Conservation (phyloP, 2,888 invertebrate genomes). For the Caenorhabditis macrosperma region DNA sequence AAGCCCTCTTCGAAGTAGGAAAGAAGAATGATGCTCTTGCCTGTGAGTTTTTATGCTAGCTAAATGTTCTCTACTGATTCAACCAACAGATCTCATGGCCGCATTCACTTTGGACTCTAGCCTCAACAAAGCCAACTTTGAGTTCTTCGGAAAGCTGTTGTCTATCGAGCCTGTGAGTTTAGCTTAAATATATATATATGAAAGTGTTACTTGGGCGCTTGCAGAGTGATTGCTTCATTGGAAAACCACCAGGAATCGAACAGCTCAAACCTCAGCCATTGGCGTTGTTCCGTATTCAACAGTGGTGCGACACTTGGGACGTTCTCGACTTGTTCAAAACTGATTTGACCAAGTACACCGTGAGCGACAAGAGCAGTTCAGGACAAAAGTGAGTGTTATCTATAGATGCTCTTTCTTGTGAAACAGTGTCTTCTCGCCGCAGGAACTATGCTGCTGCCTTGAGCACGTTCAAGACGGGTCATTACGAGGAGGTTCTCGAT, state of each 20-base stretch:
- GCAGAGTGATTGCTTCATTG: constrained; percentile 39
- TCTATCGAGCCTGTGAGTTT: constrained; percentile 36
- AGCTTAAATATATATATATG: too few relatives aligned
- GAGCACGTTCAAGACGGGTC: constrained; percentile 25
- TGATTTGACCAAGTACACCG: constrained; percentile 28
- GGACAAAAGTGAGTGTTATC: constrained; percentile 27
- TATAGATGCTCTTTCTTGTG: neutral
- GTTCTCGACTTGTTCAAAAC: constrained; percentile 51
- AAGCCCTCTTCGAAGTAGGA: constrained; percentile 37
- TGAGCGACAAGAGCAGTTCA: constrained; percentile 6
- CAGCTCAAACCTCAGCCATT: constrained; percentile 31
- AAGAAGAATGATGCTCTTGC: constrained; percentile 55
- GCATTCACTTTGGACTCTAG: constrained; percentile 47
- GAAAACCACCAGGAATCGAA: constrained; percentile 22
- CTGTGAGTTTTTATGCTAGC: constrained; percentile 42
- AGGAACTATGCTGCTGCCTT: constrained; percentile 38
- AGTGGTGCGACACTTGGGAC: constrained; percentile 60
- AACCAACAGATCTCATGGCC: constrained; percentile 52
- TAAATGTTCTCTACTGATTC: too few relatives aligned
- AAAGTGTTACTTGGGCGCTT: too few relatives aligned
- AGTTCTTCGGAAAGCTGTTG: constrained; percentile 46
- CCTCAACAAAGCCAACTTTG: constrained; percentile 50
- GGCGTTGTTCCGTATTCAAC: constrained; percentile 45
- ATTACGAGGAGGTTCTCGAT: constrained; percentile 35
- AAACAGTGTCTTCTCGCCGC: constrained; percentile 2